Base-by-base conservation (phyloP, 2,888 invertebrate genomes). In the Nematopogon swammerdamellus region DNA sequence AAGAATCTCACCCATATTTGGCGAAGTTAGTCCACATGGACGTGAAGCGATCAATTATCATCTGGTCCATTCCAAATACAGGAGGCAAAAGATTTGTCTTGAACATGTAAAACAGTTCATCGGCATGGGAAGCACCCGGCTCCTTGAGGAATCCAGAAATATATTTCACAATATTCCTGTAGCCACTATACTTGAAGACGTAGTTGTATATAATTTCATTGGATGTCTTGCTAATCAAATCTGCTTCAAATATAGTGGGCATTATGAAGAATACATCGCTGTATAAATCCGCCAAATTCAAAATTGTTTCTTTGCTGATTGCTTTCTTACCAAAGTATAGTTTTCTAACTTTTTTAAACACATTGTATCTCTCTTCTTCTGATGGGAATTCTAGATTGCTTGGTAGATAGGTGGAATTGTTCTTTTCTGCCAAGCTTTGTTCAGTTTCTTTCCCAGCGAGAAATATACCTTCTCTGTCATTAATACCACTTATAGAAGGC, bases 11-110 rank as follows among this genome's bases (percentile, higher is more conserved):
- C 79, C 68, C 63, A 56, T 68, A 72, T 55, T 79, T 79, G 2
- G 79, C 79, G 50, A 79, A 79, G 58, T 79, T 79, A 0, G 77
- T 77, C 77, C 77, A 79, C 55, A 79, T 56, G 5, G 67, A 70
- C 19, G 75, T 66, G 72, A 79, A 73, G 2, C 68, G 60, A 43
- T 60, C 59, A 45, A 71, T 66, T 72, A 75, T 75, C 2, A 55
- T 53, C 11, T 55, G 59, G 55, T 79, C 79, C 16, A 71, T 54
- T 43, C 60, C 61, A 17, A 66, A 60, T n/a, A 67, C 64, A 0
- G 74, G 51, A 1, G 75, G 76, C 46, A 77, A 64, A 2, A 65
- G 61, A 45, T 68, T 67, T 0, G 77, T 72, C 55, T 69, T 72
- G 63, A 79, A 74, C 56, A 79, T 58, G 56, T 79, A 79, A 58